A percentile compares a stretch with the other conserved stretches of the same genome.
These are phyloP conservation scores for Semnornis frantzii DNA, from an alignment of 2,113 vertebrate genomes.

Conservation along the genomic window DNA sequence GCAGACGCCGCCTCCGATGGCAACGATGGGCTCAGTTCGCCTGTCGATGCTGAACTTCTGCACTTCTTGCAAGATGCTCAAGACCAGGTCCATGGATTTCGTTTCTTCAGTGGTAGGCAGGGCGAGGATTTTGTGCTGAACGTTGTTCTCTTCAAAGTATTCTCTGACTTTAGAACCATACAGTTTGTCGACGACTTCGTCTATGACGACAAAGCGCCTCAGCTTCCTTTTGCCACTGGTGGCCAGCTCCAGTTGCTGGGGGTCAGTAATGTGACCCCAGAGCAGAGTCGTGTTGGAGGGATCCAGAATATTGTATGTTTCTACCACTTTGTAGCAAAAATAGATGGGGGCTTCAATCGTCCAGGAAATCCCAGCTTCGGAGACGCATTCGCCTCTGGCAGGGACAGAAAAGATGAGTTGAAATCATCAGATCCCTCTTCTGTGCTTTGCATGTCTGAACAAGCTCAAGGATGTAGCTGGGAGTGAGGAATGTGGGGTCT, in stretches of 20 bases:
- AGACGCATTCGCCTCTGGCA: constrained; percentile 74
- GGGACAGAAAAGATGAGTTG: constrained; percentile 6
- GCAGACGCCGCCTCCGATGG: constrained; percentile 83
- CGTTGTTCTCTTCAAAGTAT: constrained; percentile 77
- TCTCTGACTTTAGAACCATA: constrained; percentile 73
- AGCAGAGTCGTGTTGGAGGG: constrained; percentile 79
- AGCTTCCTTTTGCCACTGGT: constrained; percentile 61
- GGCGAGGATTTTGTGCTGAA: constrained; percentile 77
- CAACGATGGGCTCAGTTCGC: constrained; percentile 81
- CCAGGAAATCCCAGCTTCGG: constrained; percentile 74
- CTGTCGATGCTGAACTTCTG: constrained; percentile 81
- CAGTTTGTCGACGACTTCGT: constrained; percentile 77
- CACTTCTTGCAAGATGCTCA: constrained; percentile 82
- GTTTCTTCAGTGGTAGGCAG: constrained; percentile 83
- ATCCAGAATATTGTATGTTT: constrained; percentile 77
- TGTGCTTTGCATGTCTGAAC: background rate
- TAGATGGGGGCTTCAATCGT: constrained; percentile 80
- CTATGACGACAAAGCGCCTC: constrained; percentile 81
- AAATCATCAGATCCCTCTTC: background rate
- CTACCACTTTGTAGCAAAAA: constrained; percentile 81
- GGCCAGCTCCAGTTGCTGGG: constrained; percentile 64
- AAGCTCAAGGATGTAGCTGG: background rate
- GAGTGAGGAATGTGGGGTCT: background rate
- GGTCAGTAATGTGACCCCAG: constrained; percentile 77
- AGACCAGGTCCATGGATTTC: constrained; percentile 81